phyloP scores from a whole-genome alignment of 2,797 vertebrate species.

The Vireo griseus region DNA sequence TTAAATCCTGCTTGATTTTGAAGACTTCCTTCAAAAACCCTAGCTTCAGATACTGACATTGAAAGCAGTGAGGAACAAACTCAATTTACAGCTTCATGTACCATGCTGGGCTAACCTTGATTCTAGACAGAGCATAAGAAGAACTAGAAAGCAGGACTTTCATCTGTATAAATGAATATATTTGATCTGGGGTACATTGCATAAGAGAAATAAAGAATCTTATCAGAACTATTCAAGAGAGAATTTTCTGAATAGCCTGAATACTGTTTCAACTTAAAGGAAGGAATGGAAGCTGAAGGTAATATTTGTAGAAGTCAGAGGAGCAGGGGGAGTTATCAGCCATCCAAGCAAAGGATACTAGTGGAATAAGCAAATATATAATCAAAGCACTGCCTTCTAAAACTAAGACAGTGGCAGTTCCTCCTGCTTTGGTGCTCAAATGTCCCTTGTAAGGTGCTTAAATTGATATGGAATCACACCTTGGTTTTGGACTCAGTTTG shows the following conservation, averaged over 20 bases:
- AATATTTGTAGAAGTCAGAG: not conserved
- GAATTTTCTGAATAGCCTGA: not conserved
- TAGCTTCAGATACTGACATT: not conserved
- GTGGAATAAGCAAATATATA: not conserved
- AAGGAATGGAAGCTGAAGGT: not conserved
- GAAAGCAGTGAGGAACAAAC: not conserved
- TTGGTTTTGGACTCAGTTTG: not conserved
- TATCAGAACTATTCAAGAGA: not conserved
- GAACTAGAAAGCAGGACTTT: not conserved
- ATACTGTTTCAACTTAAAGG: not conserved
- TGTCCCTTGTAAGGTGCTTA: not conserved
- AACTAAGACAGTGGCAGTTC: not conserved
- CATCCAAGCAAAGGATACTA: fast-evolving
- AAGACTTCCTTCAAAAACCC: not conserved
- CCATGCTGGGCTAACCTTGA: not conserved
- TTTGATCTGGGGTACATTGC: not conserved
- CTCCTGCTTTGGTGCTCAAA: not conserved
- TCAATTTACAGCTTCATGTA: not conserved
- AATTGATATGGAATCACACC: not conserved
- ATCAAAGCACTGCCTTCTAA: not conserved
- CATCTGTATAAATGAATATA: not conserved
- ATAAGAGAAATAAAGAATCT: not conserved
- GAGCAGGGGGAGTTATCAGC: not conserved
- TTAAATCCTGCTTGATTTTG: not conserved
- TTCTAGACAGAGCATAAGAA: not conserved